Conservation (phyloP, 1,140 invertebrate species). For the Nasonia longicornis region DNA sequence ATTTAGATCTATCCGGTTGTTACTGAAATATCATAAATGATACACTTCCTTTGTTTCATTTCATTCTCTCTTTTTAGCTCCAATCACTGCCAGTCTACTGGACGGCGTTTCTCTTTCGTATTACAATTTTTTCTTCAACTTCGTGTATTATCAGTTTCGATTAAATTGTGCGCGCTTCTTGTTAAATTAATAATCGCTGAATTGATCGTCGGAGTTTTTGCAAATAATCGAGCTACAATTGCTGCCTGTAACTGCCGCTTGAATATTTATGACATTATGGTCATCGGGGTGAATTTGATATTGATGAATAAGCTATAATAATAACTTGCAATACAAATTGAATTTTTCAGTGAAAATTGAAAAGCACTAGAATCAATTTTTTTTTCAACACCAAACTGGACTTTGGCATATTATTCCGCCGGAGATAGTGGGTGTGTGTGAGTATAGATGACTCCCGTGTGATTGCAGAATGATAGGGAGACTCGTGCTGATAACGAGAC, state of each 20-base stretch:
- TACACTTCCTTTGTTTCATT: background rate
- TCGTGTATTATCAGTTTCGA: no score
- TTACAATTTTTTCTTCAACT: background rate
- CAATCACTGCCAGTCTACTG: background rate
- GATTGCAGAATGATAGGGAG: background rate
- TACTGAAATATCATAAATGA: background rate
- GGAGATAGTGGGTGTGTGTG: conserved; percentile 18
- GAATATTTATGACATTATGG: no score
- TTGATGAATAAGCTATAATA: no score
- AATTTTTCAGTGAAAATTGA: no score
- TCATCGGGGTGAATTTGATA: no score
- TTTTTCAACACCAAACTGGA: background rate
- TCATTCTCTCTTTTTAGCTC: background rate
- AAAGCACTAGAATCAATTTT: no score
- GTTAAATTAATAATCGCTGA: no score
- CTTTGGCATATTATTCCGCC: background rate
- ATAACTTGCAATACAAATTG: no score
- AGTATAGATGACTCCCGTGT: background rate
- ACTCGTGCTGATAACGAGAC: conserved; percentile 14
- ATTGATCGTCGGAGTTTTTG: no score
- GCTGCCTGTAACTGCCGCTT: no score
- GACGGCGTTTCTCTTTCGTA: background rate
- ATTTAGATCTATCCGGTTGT: conserved; percentile 11
- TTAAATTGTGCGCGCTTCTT: no score
- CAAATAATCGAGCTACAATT: no score